Base-by-base conservation (phyloP, 2,113 vertebrate genomes). In the Actenoides lindsayi region DNA sequence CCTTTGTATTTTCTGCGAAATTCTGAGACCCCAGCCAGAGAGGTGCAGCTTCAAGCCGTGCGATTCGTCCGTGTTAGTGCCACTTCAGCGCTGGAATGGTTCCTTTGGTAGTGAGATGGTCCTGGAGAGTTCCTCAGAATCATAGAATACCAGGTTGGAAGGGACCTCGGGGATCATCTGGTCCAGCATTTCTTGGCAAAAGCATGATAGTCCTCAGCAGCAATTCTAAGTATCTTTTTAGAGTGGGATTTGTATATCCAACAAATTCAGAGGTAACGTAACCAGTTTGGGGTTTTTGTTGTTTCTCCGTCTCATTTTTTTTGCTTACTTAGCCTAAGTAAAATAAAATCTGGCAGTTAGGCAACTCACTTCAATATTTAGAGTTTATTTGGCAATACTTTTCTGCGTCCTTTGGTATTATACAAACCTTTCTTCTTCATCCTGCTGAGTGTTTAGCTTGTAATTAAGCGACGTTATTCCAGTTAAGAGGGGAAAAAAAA, bases 401-500 rank as follows among this genome's bases (percentile, higher is more conserved):
- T 65, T 59, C 20, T 64, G 30, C 62, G 41, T 73, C 74, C 37
- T 91, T 85, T 85, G 53, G 30, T 79, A 33, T 82, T 75, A 71
- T 12, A 41, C 83, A 83, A 74, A 70, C 74, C 23, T 85, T 94
- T 67, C 68, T 89, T 57, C 63, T 80, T 77, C 54, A 46, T 89
- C 48, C 64, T 28, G 5, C 56, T 28, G 63, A 73, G 27, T 88
- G 37, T 81, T 96, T 93, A 87, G 59, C 57, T 69, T 83, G 24
- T 87, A 92, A 96, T 89, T 83, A 87, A 87, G 65, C 73, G 54
- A 63, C 5, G 2, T 83, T 73, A 60, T 78, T 94, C 83, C 91
- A 83, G 30, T 74, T 77, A 33, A 81, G 70, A 15, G 15, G 41
- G 5, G 5, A 42, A 10, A 10, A 39, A 63, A 65, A 10, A 78